phyloP scores from a whole-genome alignment of 2,888 invertebrate genomes.

The Drosophila cognata region DNA sequence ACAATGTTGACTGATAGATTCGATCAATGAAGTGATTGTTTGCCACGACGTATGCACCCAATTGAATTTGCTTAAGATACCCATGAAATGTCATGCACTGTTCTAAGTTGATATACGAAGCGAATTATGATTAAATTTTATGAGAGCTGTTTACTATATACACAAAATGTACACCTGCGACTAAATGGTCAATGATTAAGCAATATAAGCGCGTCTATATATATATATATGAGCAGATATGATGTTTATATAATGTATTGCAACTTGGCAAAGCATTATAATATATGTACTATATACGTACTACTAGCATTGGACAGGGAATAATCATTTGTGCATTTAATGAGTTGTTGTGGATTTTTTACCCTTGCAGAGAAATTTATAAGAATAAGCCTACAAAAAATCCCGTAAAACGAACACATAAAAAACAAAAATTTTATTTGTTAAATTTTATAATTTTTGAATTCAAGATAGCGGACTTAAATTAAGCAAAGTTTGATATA shows the following conservation, averaged over 20 bases:
- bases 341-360: slow-evolving; percentile 10
- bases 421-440: no score
- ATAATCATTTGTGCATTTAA: slow-evolving; percentile 23
- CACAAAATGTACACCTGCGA: background rate
- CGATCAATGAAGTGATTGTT: background rate
- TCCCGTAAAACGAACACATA: no score
- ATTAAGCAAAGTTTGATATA: background rate
- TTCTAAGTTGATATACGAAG: slow-evolving; percentile 7
- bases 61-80: background rate
- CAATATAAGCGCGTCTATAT: slow-evolving; percentile 21
- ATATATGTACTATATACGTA: slow-evolving; percentile 1
- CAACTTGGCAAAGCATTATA: slow-evolving; percentile 6
- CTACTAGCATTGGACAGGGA: slow-evolving; percentile 18
- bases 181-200: slow-evolving; percentile 3
- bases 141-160: slow-evolving; percentile 9
- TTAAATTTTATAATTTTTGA: background rate
- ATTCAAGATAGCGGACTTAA: background rate
- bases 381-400: background rate
- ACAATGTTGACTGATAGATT: background rate
- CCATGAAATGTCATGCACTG: slow-evolving; percentile 33
- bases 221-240: background rate
- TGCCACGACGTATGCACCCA: background rate
- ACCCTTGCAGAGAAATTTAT: slow-evolving; percentile 13
- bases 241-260: slow-evolving; percentile 7
- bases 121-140: slow-evolving; percentile 19